phyloP scores from a whole-genome alignment of 2,888 invertebrate genomes.

The Buathra laborator region DNA sequence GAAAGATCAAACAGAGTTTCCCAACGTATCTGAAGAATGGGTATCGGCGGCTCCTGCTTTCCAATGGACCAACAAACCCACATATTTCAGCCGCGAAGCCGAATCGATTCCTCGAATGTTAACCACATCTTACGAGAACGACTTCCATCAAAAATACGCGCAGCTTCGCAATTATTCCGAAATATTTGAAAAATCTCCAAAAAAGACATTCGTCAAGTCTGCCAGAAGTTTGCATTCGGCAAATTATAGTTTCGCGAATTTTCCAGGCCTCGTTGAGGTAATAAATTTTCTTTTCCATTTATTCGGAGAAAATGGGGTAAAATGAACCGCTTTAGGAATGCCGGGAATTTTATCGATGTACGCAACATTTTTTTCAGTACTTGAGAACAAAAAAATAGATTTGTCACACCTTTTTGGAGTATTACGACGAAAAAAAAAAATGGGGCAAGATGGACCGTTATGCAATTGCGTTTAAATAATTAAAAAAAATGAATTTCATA shows the following conservation, averaged over 20 bases:
- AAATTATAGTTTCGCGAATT: conserved; percentile 36
- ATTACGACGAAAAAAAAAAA: too few species aligned
- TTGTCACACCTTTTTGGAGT: too few species aligned
- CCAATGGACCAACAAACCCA: conserved; percentile 5
- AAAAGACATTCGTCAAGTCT: background rate
- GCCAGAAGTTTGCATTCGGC: background rate
- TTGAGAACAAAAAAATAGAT: too few species aligned
- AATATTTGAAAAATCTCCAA: conserved; percentile 37
- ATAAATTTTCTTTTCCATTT: background rate
- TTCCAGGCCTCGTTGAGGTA: conserved; percentile 52
- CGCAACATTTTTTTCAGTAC: background rate
- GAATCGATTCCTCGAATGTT: conserved; percentile 25
- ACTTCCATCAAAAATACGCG: conserved; percentile 48
- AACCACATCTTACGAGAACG: conserved; percentile 37
- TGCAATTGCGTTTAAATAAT: too few species aligned
- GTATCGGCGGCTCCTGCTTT: background rate
- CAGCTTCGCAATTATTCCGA: conserved; percentile 46
- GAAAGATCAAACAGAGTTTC: background rate
- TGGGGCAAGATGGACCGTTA: too few species aligned
- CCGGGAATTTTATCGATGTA: background rate
- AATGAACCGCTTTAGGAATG: background rate
- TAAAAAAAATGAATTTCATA: too few species aligned
- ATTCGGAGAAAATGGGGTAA: background rate
- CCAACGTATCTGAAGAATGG: background rate
- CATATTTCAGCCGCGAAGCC: background rate